Conservation (phyloP, 2,888 invertebrate species). For the Lasius fuliginosus region DNA sequence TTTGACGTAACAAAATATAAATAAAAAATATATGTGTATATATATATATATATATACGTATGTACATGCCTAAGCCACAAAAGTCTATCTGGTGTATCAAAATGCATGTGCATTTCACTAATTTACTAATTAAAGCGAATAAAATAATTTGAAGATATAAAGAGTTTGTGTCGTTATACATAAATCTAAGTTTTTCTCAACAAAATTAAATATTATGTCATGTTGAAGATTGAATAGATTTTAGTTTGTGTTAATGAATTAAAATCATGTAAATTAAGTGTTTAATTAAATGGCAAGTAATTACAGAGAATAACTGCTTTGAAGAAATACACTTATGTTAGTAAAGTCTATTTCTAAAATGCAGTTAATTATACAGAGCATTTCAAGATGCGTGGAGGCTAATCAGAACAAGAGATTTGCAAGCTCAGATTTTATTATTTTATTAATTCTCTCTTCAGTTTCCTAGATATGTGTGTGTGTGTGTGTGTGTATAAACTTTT, state of each 20-base stretch:
- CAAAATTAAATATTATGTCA: neutral
- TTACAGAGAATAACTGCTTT: neutral
- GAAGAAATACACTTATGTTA: neutral
- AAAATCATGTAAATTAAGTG: neutral
- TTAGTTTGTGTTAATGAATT: neutral
- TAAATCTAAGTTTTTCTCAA: neutral
- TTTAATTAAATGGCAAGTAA: neutral
- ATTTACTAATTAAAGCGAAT: neutral
- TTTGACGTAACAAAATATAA: conserved; percentile 20
- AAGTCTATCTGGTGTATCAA: conserved; percentile 11
- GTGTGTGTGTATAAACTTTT: conserved; percentile 14
- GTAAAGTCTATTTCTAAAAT: too few relatives aligned
- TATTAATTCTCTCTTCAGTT: neutral
- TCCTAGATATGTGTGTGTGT: neutral
- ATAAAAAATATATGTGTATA: conserved; percentile 4
- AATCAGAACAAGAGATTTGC: neutral
- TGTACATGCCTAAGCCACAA: conserved; percentile 18
- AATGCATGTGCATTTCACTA: neutral
- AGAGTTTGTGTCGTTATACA: neutral
- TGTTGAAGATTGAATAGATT: neutral
- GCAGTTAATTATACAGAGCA: too few relatives aligned
- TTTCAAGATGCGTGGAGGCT: too few relatives aligned
- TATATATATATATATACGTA: conserved; percentile 12
- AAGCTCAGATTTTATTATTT: neutral
- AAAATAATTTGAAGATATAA: neutral